Percentiles rank a stretch among this genome's conserved stretches.
Evolutionary conservation across 2,888 invertebrate species (phyloP).

Genomic region (Diplazon laetatorius): DNA sequence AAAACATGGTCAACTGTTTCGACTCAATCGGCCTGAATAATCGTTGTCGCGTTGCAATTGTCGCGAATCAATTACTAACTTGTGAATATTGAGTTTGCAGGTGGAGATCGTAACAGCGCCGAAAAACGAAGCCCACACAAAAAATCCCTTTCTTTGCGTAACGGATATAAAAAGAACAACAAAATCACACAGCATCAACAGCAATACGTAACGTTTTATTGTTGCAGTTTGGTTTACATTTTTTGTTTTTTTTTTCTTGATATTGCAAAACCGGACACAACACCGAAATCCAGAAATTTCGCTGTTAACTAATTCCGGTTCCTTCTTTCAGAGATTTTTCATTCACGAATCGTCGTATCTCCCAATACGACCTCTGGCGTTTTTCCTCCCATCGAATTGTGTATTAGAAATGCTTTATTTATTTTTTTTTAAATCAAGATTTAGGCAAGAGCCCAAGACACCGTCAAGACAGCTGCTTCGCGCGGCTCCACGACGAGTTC

Average conservation of each 20-base stretch:
- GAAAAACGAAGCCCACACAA: conserved; percentile 50
- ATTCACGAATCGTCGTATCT: conserved; percentile 61
- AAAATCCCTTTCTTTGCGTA: conserved; percentile 42
- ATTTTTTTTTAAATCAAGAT: too few species aligned
- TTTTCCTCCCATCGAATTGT: conserved; percentile 13
- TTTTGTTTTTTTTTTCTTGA: conserved; percentile 31
- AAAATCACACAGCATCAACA: too few species aligned
- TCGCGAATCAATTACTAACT: conserved; percentile 65
- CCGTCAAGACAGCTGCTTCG: too few species aligned
- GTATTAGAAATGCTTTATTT: conserved; percentile 65
- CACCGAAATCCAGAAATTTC: neutral
- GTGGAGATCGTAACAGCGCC: conserved; percentile 72
- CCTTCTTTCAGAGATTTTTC: conserved; percentile 73
- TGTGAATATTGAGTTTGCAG: conserved; percentile 80
- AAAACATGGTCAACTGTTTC: neutral
- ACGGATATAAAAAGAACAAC: conserved; percentile 18
- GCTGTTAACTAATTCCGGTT: conserved; percentile 64
- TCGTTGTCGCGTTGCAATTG: conserved; percentile 2
- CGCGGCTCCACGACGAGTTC: too few species aligned
- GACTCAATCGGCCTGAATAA: conserved; percentile 47
- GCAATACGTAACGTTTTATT: conserved; percentile 4
- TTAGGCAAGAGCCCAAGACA: conserved; percentile 64
- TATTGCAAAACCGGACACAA: neutral
- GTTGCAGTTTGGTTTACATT: conserved; percentile 35
- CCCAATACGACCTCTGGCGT: conserved; percentile 60